Evolutionary conservation across 1,140 invertebrate genomes (phyloP).

Genomic region (Manduca sexta): DNA sequence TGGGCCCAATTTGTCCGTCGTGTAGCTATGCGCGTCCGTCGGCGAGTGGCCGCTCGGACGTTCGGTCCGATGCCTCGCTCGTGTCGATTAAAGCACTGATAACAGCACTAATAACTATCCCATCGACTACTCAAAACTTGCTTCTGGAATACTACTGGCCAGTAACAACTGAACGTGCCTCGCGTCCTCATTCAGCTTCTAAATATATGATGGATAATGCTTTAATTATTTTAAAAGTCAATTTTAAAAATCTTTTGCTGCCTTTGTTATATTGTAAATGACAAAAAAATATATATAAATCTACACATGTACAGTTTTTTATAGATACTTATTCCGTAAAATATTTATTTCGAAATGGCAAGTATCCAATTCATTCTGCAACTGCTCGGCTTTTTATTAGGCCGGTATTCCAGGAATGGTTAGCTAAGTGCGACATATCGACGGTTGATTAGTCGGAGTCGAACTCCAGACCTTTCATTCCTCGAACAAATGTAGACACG

Average conservation of each 20-base stretch:
- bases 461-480: conserved; percentile 47
- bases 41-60: conserved; percentile 1
- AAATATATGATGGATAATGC: too few relatives aligned
- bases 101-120: conserved; percentile 31
- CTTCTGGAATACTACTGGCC: conserved; percentile 14
- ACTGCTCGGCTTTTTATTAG: too few relatives aligned
- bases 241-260: too few relatives aligned
- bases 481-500: conserved; percentile 44
- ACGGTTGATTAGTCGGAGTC: conserved; percentile 46
- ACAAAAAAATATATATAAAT: too few relatives aligned
- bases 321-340: too few relatives aligned
- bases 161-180: not conserved
- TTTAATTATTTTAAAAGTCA: too few relatives aligned
- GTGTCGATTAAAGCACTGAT: conserved; percentile 37
- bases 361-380: too few relatives aligned
- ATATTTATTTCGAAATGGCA: too few relatives aligned
- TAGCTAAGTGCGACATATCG: conserved; percentile 34
- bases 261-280: too few relatives aligned
- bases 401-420: conserved; percentile 32
- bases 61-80: conserved; percentile 14
- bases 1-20: conserved; percentile 19
- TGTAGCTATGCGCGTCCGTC: not conserved
- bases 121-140: conserved; percentile 37
- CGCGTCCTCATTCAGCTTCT: too few relatives aligned
- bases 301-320: too few relatives aligned